phyloP scores from a whole-genome alignment of 2,797 vertebrate genomes.

The Phataginus tetradactyla region DNA sequence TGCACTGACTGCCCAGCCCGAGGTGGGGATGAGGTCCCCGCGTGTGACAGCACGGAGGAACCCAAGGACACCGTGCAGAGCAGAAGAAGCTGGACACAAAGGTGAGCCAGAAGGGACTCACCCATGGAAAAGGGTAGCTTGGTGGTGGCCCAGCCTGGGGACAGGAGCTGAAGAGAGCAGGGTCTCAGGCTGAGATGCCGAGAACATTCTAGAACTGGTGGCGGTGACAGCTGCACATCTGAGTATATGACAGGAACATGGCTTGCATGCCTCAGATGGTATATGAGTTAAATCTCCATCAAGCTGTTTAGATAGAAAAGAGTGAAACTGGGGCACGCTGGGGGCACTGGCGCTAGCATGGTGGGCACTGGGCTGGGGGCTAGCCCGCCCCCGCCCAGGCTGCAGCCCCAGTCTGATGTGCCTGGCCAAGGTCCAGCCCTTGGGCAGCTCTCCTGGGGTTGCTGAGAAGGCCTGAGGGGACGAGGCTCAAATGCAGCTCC shows the following conservation, averaged over 20 bases:
- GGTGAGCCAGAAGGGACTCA: background rate
- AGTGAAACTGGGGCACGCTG: background rate
- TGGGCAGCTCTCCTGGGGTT: background rate
- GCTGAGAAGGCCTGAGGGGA: fast-evolving
- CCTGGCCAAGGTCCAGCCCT: background rate
- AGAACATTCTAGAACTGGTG: background rate
- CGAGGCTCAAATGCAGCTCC: background rate
- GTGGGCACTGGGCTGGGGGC: background rate
- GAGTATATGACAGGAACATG: fast-evolving
- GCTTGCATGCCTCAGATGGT: too few relatives aligned
- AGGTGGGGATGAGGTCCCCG: fast-evolving
- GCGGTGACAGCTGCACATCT: fast-evolving
- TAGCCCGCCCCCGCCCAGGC: too few relatives aligned
- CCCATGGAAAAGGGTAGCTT: fast-evolving
- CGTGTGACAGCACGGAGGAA: fast-evolving
- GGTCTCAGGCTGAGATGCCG: background rate
- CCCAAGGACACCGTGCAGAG: background rate
- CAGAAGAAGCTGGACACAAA: too few relatives aligned
- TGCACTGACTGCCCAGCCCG: background rate
- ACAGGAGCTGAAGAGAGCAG: background rate
- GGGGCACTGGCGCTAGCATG: too few relatives aligned
- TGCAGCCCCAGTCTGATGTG: too few relatives aligned
- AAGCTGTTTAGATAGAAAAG: background rate
- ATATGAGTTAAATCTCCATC: background rate
- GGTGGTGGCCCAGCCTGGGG: background rate